Conservation (phyloP, 2,113 vertebrate genomes). For the Odontesthes bonariensis region DNA sequence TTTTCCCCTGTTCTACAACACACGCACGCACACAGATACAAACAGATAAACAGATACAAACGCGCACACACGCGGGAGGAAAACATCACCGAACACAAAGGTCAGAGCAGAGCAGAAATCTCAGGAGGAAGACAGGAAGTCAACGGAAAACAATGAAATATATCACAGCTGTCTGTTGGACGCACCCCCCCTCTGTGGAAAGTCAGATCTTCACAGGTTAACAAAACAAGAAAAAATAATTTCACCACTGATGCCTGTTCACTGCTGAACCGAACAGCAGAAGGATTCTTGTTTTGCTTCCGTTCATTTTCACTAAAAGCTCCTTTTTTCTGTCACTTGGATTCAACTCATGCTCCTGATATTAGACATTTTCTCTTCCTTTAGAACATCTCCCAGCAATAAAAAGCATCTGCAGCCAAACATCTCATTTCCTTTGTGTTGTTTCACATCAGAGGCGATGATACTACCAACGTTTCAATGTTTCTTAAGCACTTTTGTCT, state of each 20-base stretch:
- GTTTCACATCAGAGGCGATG: too few relatives aligned
- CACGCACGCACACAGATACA: slow-evolving; percentile 38
- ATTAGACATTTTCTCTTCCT: too few relatives aligned
- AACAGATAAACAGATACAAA: slow-evolving; percentile 32
- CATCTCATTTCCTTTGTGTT: too few relatives aligned
- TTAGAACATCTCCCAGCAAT: too few relatives aligned
- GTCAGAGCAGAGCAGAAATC: slow-evolving; percentile 73
- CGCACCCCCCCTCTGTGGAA: slow-evolving; percentile 10
- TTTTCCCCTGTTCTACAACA: slow-evolving; percentile 71
- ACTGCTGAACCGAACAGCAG: neutral
- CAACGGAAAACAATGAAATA: slow-evolving; percentile 63
- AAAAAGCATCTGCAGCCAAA: too few relatives aligned
- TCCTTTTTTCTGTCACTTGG: neutral
- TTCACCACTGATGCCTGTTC: slow-evolving; percentile 15
- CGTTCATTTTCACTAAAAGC: neutral
- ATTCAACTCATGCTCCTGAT: too few relatives aligned
- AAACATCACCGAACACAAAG: slow-evolving; percentile 78
- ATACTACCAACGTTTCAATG: too few relatives aligned
- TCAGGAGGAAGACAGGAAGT: slow-evolving; percentile 69
- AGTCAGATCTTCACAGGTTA: slow-evolving; percentile 43
- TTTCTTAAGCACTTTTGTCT: too few relatives aligned
- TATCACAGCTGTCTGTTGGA: slow-evolving; percentile 24
- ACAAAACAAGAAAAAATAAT: slow-evolving; percentile 31
- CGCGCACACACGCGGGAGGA: slow-evolving; percentile 37
- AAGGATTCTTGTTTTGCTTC: too few relatives aligned